Evolutionary conservation across 2,113 vertebrate species (phyloP), one percentile per base, ranked within the genome.

Genomic region (Phalacrocorax brasilianus): DNA sequence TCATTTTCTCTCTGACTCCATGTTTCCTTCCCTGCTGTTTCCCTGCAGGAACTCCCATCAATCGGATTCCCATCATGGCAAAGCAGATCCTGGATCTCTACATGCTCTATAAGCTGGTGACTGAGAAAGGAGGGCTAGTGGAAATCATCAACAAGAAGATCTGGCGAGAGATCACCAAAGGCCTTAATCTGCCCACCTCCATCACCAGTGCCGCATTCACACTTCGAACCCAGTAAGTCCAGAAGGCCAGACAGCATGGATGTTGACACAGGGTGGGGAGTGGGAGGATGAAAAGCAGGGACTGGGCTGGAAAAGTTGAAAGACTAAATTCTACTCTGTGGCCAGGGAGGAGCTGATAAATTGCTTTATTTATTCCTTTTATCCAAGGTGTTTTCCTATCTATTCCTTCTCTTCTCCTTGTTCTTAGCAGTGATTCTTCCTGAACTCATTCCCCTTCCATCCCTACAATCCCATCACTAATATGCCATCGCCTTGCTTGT

Each of bases 141-240:
- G 99, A 99, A 94, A 99, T 99, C 62, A 99, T 99, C 97, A 99
- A 99, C 97, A 99, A 99, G 97, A 99, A 99, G 96, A 99, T 99
- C 95, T 99, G 99, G 99, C 98, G 99, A 87, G 99, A 99, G 97
- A 99, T 99, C 98, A 99, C 99, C 93, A 99, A 99, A 97, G 99
- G 99, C 94, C 98, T 99, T 86, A 99, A 99, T 93, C 98, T 99
- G 85, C 99, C 99, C 95, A 99, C 99, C 3, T 99, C 99, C 75
- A 99, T 99, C 97, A 99, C 99, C 98, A 99, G 99, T 2, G 99
- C 99, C 1, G 99, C 99, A 24, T 99, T 99, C 96, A 99, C 99
- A 2, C 99, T 99, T 49, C 98, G 99, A 96, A 99, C 99, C 58
- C 99, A 99, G 99, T 99, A 88, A 98, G 98, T 97, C 6, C 32